These are phyloP conservation scores for Oxycera nigricornis DNA, from an alignment of 2,888 invertebrate species.

Conservation along the genomic window DNA sequence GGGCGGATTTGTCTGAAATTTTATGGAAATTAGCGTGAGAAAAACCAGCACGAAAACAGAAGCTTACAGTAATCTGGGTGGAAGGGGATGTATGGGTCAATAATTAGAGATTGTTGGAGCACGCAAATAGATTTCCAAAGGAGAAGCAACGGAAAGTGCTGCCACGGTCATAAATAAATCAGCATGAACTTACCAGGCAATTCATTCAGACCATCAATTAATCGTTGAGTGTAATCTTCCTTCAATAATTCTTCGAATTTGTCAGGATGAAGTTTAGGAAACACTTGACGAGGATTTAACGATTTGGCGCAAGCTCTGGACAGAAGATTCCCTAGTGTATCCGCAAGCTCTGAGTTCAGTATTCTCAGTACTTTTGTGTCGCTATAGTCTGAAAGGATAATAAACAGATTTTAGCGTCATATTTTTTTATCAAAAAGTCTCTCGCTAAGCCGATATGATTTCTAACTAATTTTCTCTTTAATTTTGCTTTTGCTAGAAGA, in stretches of 20 bases:
- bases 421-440: too few relatives aligned
- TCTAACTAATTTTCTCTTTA: too few relatives aligned
- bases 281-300: conserved; percentile 80
- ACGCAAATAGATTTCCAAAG: neutral
- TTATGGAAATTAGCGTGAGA: conserved; percentile 4
- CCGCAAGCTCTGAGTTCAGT: conserved; percentile 88
- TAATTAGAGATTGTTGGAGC: neutral
- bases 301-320: conserved; percentile 78
- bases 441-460: too few relatives aligned
- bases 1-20: conserved; percentile 68
- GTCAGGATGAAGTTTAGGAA: conserved; percentile 68
- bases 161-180: too few relatives aligned
- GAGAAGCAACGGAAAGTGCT: too few relatives aligned
- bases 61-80: neutral
- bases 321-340: conserved; percentile 90
- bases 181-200: conserved; percentile 66
- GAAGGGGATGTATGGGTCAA: neutral
- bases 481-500: too few relatives aligned
- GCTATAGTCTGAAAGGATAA: conserved; percentile 78
- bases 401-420: too few relatives aligned
- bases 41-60: neutral
- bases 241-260: conserved; percentile 62
- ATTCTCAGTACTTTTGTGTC: conserved; percentile 75
- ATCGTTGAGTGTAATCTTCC: conserved; percentile 63
- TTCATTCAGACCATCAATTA: conserved; percentile 66